phyloP scores from a whole-genome alignment of 2,797 vertebrate species.

The Phoebastria nigripes region DNA sequence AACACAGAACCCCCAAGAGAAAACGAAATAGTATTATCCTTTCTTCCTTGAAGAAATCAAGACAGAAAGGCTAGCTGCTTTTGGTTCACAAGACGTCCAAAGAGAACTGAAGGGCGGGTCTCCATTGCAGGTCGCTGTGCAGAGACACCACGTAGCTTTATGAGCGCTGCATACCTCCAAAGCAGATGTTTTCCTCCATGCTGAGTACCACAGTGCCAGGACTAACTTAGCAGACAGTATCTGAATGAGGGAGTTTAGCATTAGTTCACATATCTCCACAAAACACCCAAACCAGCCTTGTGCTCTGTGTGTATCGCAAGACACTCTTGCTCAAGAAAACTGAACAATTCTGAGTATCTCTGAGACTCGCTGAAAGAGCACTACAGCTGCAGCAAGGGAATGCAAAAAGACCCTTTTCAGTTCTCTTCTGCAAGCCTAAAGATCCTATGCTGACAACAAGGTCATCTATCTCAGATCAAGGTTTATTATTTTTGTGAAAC shows the following conservation, averaged over 20 bases:
- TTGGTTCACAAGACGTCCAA: not conserved
- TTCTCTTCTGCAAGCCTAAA: not conserved
- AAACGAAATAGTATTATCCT: not conserved
- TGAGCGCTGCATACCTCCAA: not conserved
- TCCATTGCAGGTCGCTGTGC: not conserved
- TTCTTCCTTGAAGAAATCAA: not conserved
- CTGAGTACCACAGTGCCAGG: not conserved
- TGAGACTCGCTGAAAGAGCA: not conserved
- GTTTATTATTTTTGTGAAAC: slow-evolving; percentile 54
- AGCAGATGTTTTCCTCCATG: not conserved
- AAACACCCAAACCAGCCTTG: not conserved
- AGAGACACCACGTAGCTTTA: not conserved
- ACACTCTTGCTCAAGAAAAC: not conserved
- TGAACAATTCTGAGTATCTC: not conserved
- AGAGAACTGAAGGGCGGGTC: not conserved
- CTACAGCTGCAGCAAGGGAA: not conserved
- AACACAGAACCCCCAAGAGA: not conserved
- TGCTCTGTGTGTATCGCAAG: not conserved
- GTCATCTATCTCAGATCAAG: slow-evolving; percentile 27
- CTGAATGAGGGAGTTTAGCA: not conserved
- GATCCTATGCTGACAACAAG: not conserved
- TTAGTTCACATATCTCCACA: not conserved
- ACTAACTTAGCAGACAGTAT: not conserved
- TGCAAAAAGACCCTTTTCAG: not conserved
- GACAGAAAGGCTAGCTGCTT: not conserved